Base-by-base conservation (phyloP, 2,113 vertebrate genomes). In the Ptyas mucosa region DNA sequence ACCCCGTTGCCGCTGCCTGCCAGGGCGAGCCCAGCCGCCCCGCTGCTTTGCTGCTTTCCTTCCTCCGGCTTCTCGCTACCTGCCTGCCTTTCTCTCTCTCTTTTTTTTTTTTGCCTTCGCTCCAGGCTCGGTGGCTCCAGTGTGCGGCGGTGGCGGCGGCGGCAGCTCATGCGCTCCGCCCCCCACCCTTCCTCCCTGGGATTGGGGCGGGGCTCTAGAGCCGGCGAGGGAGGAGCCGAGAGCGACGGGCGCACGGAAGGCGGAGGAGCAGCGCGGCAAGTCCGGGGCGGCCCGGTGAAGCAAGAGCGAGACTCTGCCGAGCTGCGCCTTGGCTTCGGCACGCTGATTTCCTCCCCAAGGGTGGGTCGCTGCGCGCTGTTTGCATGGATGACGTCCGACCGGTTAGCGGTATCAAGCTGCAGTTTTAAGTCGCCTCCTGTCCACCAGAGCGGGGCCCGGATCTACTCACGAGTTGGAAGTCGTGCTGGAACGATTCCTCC, bases 141-240 rank as follows among this genome's bases (percentile, higher is more conserved):
- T 18, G 39, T 26, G 81, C 15, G n/a, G 85, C 5, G 46, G 87
- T 0, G 43, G 43, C 43, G 43, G 43, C 43, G 43, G n/a, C 29
- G 11, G 92, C 90, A 0, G 86, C 69, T 88, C 89, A 3, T 89
- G 85, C 91, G 91, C 95, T 89, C 88, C 95, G 92, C 93, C 92
- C 23, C 57, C 21, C 57, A 88, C 51, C 61, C n/a, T 92, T 89
- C 69, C 88, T 88, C 58, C 53, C 87, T 81, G 87, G 89, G 53
- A 91, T 29, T 75, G 55, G 53, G 95, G 94, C 89, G 93, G 93
- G 89, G 93, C 94, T 55, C 39, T 55, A 49, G 91, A 86, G 57
- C 86, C 93, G 29, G 43, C 21, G 89, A 21, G 7, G 91, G 93
- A 23, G 93, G 86, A 49, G 93, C 90, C 90, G 52, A 81, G 46